Base-by-base conservation (phyloP, 2,797 vertebrate species). In the Diglossa cyanea region DNA sequence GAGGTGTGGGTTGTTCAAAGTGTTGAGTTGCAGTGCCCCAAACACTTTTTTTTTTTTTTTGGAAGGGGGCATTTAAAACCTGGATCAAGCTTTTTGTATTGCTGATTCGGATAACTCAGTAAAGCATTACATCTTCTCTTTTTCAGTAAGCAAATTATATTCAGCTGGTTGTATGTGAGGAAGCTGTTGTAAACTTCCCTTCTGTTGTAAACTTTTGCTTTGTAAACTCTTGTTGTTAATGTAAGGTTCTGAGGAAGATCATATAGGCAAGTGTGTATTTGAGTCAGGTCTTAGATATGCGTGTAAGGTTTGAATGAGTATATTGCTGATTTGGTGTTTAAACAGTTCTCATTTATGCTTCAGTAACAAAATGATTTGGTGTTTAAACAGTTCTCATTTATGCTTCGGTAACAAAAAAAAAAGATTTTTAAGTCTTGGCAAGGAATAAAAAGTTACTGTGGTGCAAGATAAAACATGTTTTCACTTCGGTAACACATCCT, bases 401-500 rank as follows among this genome's bases (percentile, higher is more conserved):
- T 71, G 55, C 54, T 48, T 90, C 42, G 15, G 31, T 73, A 92
- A 60, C 53, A 54, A 54, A 1, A 51, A 39, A 68, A 63, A 85
- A 75, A 17, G 25, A 28, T 54, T 88, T 95, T 70, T 76, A 45
- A 61, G 57, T 44, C 74, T 92, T 88, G 72, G 39, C 50, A 45
- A 87, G 31, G 50, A 73, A 28, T 88, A 73, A 82, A 83, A 62
- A 77, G 65, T 25, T 23, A 17, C 57, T 39, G 61, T 1, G 4
- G 55, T 88, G 74, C 91, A 94, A 84, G 90, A 92, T 87, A 44
- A 78, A 94, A 88, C 86, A 65, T 85, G 87, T 65, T 94, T 83
- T 90, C 37, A 19, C 15, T 65, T 86, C 57, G 35, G 65, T 70
- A 91, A 62, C 7, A 0, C 80, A 90, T 85, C 71, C 30, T 55